Conservation (phyloP, 1,140 invertebrate species). For the Aradophagus sp. region DNA sequence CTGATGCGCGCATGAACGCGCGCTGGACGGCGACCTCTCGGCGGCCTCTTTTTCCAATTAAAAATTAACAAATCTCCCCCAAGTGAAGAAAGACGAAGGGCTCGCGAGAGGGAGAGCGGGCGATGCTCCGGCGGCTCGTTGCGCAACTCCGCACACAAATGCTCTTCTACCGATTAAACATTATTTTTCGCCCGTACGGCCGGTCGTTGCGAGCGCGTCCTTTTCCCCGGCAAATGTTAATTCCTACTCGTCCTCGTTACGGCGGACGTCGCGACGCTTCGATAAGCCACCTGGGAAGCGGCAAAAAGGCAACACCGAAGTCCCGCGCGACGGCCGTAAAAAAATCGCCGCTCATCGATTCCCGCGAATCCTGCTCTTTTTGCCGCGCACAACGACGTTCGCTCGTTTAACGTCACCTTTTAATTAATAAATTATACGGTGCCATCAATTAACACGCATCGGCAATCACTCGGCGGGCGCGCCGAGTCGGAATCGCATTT, state of each 20-base stretch:
- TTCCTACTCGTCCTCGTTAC: slow-evolving; percentile 62
- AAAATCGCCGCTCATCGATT: slow-evolving; percentile 34
- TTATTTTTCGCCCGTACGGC: slow-evolving; percentile 64
- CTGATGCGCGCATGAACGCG: slow-evolving; percentile 40
- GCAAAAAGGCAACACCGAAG: slow-evolving; percentile 24
- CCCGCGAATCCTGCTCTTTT: slow-evolving; percentile 17
- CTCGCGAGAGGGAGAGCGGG: slow-evolving; percentile 21
- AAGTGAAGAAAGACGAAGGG: slow-evolving; percentile 57
- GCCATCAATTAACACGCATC: slow-evolving; percentile 20
- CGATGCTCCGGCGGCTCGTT: slow-evolving; percentile 61
- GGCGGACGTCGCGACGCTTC: slow-evolving; percentile 44
- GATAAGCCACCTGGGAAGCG: slow-evolving; percentile 43
- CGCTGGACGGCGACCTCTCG: slow-evolving; percentile 56
- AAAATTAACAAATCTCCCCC: slow-evolving; percentile 73
- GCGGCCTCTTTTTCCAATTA: slow-evolving; percentile 72
- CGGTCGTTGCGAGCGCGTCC: slow-evolving; percentile 48
- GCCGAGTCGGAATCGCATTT: not conserved
- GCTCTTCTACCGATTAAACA: slow-evolving; percentile 72
- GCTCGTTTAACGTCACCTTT: slow-evolving; percentile 34
- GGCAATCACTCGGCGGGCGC: slow-evolving; percentile 3
- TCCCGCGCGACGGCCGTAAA: slow-evolving; percentile 18
- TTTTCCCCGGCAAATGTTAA: slow-evolving; percentile 65
- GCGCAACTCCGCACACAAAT: no score
- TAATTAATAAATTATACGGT: slow-evolving; percentile 45
- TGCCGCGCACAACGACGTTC: slow-evolving; percentile 3